These are phyloP conservation scores for Sitta europaea DNA, from an alignment of 2,113 vertebrate species.

Conservation along the genomic window DNA sequence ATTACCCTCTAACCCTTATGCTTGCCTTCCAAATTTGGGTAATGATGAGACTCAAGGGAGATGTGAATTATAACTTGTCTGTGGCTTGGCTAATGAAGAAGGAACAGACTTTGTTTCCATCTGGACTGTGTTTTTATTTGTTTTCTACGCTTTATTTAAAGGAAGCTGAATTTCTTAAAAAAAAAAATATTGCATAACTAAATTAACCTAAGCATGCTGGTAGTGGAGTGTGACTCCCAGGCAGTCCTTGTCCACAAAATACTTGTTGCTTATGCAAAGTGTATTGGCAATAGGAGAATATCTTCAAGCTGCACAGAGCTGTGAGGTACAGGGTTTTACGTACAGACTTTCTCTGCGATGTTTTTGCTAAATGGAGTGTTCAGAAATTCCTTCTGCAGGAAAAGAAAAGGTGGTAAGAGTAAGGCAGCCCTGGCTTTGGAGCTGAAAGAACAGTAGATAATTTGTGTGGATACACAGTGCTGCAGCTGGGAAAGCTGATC, in stretches of 20 bases:
- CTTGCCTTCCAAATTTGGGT: conserved; percentile 29
- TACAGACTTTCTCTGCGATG: background rate
- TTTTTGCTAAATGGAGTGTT: background rate
- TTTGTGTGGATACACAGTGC: fast-evolving
- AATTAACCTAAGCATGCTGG: background rate
- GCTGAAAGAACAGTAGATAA: background rate
- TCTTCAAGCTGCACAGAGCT: background rate
- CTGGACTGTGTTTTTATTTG: conserved; percentile 48
- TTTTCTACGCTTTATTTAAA: conserved; percentile 25
- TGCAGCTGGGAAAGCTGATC: background rate
- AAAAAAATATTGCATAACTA: background rate
- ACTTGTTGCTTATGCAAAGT: background rate
- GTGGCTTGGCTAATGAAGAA: conserved; percentile 39
- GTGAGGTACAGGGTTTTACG: background rate
- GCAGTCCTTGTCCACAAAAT: background rate
- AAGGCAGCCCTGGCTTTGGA: background rate
- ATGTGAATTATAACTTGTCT: conserved; percentile 36
- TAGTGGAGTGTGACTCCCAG: background rate
- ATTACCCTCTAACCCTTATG: background rate
- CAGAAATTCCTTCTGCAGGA: background rate
- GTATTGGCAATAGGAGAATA: background rate
- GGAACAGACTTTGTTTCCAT: conserved; percentile 44
- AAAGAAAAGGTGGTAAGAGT: background rate
- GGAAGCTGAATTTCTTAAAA: background rate
- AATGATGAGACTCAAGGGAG: conserved; percentile 35